Evolutionary conservation across 2,113 vertebrate species (phyloP).

Genomic region (Phyllostomus discolor): DNA sequence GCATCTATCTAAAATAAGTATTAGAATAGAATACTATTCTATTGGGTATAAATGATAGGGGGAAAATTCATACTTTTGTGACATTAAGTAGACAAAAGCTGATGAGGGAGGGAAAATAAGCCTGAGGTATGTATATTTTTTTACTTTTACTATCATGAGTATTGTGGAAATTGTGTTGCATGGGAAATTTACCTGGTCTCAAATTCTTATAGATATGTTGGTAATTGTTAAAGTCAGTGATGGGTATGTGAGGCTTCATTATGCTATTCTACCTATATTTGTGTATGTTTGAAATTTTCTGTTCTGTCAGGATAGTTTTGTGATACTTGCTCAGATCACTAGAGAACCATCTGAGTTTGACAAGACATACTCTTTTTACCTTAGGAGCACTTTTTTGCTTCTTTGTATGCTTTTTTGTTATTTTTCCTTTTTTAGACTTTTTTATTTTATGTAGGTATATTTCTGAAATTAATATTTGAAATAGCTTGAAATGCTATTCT

Average conservation of each 20-base stretch:
- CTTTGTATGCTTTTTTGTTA: neutral
- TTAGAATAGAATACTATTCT: neutral
- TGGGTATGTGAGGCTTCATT: neutral
- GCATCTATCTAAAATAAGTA: neutral
- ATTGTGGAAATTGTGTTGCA: neutral
- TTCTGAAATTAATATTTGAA: constrained; percentile 15
- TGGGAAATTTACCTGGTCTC: neutral
- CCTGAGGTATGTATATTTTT: neutral
- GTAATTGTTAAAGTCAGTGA: neutral
- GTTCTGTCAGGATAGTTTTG: neutral
- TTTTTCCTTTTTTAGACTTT: neutral
- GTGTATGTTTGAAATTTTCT: neutral
- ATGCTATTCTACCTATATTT: neutral
- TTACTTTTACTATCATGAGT: neutral
- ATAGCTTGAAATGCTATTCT: neutral
- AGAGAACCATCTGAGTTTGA: neutral
- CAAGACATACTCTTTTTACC: neutral
- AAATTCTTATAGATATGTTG: neutral
- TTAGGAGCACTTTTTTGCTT: neutral
- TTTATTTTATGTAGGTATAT: neutral
- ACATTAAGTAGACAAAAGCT: neutral
- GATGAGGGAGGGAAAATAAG: neutral
- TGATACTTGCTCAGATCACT: neutral
- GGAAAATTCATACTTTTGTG: neutral
- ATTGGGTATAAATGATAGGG: neutral